These are phyloP conservation scores for Campodea augens DNA, from an alignment of 1,140 invertebrate species.

Conservation along the genomic window DNA sequence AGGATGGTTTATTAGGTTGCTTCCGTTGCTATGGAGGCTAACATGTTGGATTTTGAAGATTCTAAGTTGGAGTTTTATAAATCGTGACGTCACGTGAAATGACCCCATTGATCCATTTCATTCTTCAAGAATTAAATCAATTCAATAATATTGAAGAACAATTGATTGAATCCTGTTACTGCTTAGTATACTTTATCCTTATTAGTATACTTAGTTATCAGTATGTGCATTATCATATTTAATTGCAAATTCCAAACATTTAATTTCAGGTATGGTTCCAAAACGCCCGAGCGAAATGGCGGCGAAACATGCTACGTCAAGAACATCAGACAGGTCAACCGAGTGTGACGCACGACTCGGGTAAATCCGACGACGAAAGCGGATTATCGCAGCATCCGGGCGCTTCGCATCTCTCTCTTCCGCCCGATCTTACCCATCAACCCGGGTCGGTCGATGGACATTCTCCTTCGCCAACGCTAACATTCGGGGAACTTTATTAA, in stretches of 20 bases:
- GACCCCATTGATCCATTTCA: no score
- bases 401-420: not conserved
- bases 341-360: conserved; percentile 5
- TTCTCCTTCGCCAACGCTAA: conserved; percentile 23
- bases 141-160: no score
- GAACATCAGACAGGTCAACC: conserved; percentile 29
- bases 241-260: conserved; percentile 3
- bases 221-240: no score
- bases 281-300: conserved; percentile 90
- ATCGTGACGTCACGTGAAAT: no score
- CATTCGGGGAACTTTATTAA: conserved; percentile 30
- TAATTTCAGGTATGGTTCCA: conserved; percentile 84
- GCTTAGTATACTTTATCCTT: no score
- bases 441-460: not conserved
- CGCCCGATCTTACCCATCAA: not conserved
- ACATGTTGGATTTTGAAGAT: no score
- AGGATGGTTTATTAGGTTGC: no score
- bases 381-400: not conserved
- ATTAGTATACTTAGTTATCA: no score
- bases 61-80: no score
- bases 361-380: conserved; percentile 14
- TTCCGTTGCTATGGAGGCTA: no score
- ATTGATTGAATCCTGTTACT: no score
- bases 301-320: conserved; percentile 61
- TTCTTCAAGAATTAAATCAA: no score